Evolutionary conservation across 2,797 vertebrate species (phyloP).

Genomic region (Hylomyscus alleni): DNA sequence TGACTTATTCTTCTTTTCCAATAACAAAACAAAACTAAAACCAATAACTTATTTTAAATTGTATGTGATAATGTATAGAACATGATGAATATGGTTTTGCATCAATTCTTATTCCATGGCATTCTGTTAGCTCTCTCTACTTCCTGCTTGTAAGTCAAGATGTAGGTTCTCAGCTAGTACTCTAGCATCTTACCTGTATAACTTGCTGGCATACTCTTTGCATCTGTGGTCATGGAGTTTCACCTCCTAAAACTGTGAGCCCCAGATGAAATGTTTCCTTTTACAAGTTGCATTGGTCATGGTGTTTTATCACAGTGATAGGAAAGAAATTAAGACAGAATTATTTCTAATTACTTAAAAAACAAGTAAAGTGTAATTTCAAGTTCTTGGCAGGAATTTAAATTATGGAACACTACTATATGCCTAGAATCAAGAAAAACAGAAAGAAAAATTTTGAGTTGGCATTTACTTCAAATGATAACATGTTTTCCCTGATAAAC

Average conservation of each 20-base stretch:
- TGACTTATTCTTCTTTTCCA: constrained; percentile 11
- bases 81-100: constrained; percentile 17
- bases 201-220: too few species aligned
- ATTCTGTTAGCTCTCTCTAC: background rate
- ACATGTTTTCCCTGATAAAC: background rate
- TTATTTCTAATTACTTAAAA: background rate
- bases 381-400: background rate
- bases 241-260: background rate
- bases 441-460: constrained; percentile 49
- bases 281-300: background rate
- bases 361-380: background rate
- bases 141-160: background rate
- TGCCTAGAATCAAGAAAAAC: constrained; percentile 14
- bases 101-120: background rate
- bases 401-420: background rate
- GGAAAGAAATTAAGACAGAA: background rate
- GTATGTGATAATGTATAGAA: background rate
- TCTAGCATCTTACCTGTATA: background rate
- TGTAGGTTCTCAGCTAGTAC: background rate
- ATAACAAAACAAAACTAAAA: background rate
- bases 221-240: too few species aligned
- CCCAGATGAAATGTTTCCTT: background rate
- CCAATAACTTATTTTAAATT: background rate
- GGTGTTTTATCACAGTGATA: background rate
- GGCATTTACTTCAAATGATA: constrained; percentile 27